Evolutionary conservation across 2,888 invertebrate genomes (phyloP), one percentile per base, ranked within the genome.

Genomic region (Heteromurus nitidus): DNA sequence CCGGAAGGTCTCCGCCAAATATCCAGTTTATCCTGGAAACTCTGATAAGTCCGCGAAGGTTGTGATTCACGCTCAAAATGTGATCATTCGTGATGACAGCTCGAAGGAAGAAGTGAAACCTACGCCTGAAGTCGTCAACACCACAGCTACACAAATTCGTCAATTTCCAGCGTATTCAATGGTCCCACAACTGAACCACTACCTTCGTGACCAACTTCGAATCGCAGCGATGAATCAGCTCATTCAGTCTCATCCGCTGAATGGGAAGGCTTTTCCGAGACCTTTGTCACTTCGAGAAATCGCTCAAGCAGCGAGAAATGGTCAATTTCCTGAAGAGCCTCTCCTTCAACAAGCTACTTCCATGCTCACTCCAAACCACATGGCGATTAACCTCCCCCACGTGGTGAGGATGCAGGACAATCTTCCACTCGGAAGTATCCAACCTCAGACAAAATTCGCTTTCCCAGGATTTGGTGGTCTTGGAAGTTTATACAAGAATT

Each of bases 61-160:
- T 2, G 70, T 68, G 1, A 79, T 79, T 20, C 79, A 79, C 55
- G 79, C 79, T 13, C 79, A 79, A 70, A 79, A 79, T 20, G 79
- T 79, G 18, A 79, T 79, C 2, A 69, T 79, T 36, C 42, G 60
- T 0, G 30, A 47, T 5, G 72, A 58, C 16, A 42, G 30, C 26
- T 18, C 24, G 7, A 28, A 76, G 7, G n/a, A 28, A 22, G 31
- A 24, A 24, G 18, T 24, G 11, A 47, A 44, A 24, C 1, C 1
- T 24, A 1, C 2, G 3, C 28, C 50, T 1, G 13, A 36, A 3
- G 3, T 11, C n/a, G 58, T 11, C 3, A 20, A 9, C 3, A 5
- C n/a, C 9, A 60, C 22, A 24, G 30, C 16, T 5, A 3, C 22
- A 16, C 26, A 55, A 3, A 58, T 69, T 0, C 47, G 62, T 31